A percentile compares a stretch with the other conserved stretches of the same genome.
Conservation (phyloP, 2,888 invertebrate genomes). For the Periphyllus acericola region DNA sequence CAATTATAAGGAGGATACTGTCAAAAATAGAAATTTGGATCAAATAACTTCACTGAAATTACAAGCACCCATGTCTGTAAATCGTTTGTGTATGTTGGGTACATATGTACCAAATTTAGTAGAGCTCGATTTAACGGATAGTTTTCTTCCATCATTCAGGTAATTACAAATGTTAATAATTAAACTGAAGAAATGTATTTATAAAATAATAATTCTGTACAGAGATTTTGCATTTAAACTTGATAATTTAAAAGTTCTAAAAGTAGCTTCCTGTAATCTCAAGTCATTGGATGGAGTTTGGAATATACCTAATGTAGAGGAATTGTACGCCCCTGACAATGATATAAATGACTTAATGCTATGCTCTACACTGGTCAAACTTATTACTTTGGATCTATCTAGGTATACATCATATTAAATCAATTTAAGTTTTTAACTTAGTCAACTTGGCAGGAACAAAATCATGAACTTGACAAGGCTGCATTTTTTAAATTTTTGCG, state of each 20-base stretch:
- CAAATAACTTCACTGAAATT: constrained; percentile 49
- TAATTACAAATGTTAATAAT: constrained; percentile 43
- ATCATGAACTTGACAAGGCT: constrained; percentile 66
- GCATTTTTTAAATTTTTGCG: constrained; percentile 67
- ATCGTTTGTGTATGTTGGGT: constrained; percentile 67
- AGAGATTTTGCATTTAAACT: constrained; percentile 77
- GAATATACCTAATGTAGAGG: constrained; percentile 73
- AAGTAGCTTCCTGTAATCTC: constrained; percentile 75
- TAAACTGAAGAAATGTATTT: not conserved
- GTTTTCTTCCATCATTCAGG: constrained; percentile 73
- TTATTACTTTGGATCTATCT: constrained; percentile 69
- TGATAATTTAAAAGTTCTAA: constrained; percentile 71
- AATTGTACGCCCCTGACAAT: constrained; percentile 75
- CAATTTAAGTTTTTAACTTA: not conserved
- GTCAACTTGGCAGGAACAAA: constrained; percentile 65
- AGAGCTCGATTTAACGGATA: constrained; percentile 75
- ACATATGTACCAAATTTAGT: constrained; percentile 74
- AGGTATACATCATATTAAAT: constrained; percentile 65
- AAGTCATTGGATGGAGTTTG: constrained; percentile 76
- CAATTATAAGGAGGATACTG: constrained; percentile 42
- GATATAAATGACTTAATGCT: constrained; percentile 74
- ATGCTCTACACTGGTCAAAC: constrained; percentile 70
- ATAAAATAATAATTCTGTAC: constrained; percentile 3
- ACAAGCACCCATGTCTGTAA: constrained; percentile 49
- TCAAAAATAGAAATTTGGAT: constrained; percentile 44